Evolutionary conservation across 2,113 vertebrate genomes (phyloP).

Genomic region (Cairina moschata): DNA sequence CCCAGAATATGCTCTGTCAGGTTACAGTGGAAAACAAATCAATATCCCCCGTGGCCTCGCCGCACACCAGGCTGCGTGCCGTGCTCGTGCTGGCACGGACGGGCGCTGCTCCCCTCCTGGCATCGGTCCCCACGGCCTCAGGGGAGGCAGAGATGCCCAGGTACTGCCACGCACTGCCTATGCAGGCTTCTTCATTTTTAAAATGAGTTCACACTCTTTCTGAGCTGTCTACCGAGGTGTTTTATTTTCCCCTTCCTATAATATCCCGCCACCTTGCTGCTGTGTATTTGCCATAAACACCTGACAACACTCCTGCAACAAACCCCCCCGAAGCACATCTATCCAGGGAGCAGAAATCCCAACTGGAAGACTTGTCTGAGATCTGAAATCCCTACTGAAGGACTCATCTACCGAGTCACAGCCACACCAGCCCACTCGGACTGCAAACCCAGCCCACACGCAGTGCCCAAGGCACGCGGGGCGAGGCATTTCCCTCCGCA

Average conservation of each 20-base stretch:
- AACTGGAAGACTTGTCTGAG: too few species aligned
- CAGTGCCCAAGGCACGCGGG: accelerated
- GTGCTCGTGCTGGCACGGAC: not conserved
- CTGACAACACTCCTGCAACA: not conserved
- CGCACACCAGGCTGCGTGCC: not conserved
- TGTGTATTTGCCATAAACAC: not conserved
- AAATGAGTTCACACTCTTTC: accelerated
- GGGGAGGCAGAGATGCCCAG: accelerated
- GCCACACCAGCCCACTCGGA: accelerated
- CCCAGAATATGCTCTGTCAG: slow-evolving; percentile 68
- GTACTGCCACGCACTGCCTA: not conserved
- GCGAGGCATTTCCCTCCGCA: accelerated
- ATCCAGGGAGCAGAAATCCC: not conserved
- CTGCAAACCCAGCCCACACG: accelerated
- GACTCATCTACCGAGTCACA: accelerated
- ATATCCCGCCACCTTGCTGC: not conserved
- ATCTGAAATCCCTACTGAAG: not conserved
- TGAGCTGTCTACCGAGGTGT: accelerated
- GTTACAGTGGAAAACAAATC: slow-evolving; percentile 71
- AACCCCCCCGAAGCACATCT: accelerated
- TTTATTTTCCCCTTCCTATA: not conserved
- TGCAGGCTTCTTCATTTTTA: accelerated
- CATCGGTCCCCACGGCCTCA: accelerated
- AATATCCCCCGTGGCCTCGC: slow-evolving; percentile 59
- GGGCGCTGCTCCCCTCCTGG: not conserved